Base-by-base conservation (phyloP, 2,888 invertebrate species). In the Lasioglossum villosulum region DNA sequence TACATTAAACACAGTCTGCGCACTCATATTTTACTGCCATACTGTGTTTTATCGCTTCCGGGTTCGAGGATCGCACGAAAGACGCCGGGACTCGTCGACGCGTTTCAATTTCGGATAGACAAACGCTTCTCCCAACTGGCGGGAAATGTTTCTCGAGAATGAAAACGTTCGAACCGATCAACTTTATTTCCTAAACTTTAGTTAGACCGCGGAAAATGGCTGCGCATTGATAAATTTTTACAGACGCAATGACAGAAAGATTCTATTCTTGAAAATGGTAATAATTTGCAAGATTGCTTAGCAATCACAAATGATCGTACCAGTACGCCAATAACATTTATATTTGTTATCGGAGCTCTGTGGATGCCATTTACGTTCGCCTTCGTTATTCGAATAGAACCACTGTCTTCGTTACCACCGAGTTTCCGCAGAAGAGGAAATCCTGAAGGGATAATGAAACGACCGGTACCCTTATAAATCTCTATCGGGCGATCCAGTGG, bases 41-140 rank as follows among this genome's bases (percentile, higher is more conserved):
- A 59, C 75, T 30, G 78, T 59, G 68, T 59, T 86, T 86, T 86
- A 82, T 85, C 79, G 73, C 30, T 87, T 83, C 66, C 70, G 34
- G 63, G 63, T 73, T 86, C 59, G 48, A 34, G 19, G 27, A 72
- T 70, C 34, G 56, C 34, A 16, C 12, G 34, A 39, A 78, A 34
- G 71, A 77, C n/a, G 27, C 23, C 8, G 27, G 73, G 48, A 80
- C 80, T 75, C 48, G 59, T 30, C 30, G 68, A n/a, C 70, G 70
- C 74, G 30, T 68, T 68, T 74, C 56, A 37, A 74, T 68, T 74
- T 16, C 56, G 30, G 56, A n/a, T 30, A 37, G 27, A 27, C n/a
- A 42, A 45, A 75, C 45, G 63, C 27, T 30, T 48, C 23, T 16
- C 19, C 23, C 6, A 6, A 52, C 48, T 52, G 23, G 34, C 5